These are phyloP conservation scores for Cremastinae sp. DNA, from an alignment of 2,888 invertebrate genomes.

Conservation along the genomic window DNA sequence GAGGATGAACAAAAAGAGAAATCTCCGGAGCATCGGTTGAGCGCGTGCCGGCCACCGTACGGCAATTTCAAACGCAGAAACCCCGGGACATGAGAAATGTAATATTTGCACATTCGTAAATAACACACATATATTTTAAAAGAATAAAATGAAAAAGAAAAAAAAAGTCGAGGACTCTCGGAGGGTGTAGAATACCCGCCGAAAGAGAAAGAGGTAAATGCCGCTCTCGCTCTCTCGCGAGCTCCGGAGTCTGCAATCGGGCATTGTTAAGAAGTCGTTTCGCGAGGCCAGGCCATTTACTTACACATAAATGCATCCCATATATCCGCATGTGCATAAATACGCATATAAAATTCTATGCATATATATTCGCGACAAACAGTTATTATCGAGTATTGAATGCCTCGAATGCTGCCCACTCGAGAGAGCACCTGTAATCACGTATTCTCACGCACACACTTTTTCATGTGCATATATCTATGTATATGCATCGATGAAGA, in stretches of 20 bases:
- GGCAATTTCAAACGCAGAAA: slow-evolving; percentile 50
- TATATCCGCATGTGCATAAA: slow-evolving; percentile 14
- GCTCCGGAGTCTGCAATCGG: slow-evolving; percentile 41
- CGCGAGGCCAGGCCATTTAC: slow-evolving; percentile 27
- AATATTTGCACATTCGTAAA: slow-evolving; percentile 13
- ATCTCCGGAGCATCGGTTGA: slow-evolving; percentile 44
- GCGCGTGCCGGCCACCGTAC: slow-evolving; percentile 37
- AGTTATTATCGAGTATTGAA: slow-evolving; percentile 49
- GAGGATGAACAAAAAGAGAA: slow-evolving; percentile 31
- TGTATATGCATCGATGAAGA: too few species aligned
- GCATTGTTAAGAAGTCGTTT: slow-evolving; percentile 58
- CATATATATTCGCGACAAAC: slow-evolving; percentile 50
- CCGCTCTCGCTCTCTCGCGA: slow-evolving; percentile 42
- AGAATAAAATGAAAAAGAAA: too few species aligned
- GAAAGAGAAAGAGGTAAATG: slow-evolving; percentile 41
- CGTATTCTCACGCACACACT: neutral
- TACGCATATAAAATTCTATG: slow-evolving; percentile 10
- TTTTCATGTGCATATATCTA: too few species aligned
- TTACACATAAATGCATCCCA: neutral
- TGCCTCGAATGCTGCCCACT: slow-evolving; percentile 32
- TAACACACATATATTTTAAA: slow-evolving; percentile 43
- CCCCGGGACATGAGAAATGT: slow-evolving; percentile 11
- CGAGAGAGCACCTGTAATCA: slow-evolving; percentile 48
- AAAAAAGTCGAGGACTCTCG: neutral
- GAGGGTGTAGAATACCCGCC: slow-evolving; percentile 10